Conservation (phyloP, 2,113 vertebrate species). For the Stictonetta naevosa region DNA sequence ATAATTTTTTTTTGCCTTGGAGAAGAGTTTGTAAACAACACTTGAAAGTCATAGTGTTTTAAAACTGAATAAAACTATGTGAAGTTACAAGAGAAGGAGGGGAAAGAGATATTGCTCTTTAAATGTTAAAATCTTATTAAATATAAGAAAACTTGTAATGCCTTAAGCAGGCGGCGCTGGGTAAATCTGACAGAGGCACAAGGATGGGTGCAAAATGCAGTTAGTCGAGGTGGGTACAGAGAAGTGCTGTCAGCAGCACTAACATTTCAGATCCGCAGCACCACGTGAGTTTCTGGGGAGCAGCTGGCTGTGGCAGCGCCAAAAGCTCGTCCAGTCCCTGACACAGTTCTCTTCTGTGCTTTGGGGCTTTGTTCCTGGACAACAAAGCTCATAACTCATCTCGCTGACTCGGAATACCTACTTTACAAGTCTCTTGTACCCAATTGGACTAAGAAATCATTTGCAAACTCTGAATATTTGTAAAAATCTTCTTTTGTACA, state of each 20-base stretch:
- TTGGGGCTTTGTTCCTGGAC: constrained; percentile 16
- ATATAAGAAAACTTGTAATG: not conserved
- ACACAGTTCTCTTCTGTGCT: not conserved
- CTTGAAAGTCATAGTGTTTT: not conserved
- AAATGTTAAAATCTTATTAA: not conserved
- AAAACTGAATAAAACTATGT: not conserved
- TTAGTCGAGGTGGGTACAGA: not conserved
- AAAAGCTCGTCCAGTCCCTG: not conserved
- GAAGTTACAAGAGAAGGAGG: not conserved
- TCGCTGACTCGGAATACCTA: not conserved
- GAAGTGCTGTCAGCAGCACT: not conserved
- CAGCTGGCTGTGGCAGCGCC: not conserved
- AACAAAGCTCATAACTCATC: not conserved
- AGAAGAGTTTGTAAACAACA: not conserved
- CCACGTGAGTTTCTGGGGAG: not conserved
- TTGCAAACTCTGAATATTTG: constrained; percentile 9
- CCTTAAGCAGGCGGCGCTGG: not conserved
- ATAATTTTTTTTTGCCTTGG: not conserved
- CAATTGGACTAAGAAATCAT: not conserved
- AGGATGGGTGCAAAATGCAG: not conserved
- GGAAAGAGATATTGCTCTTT: not conserved
- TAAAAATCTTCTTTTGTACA: not conserved
- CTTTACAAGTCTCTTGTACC: not conserved
- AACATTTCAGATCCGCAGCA: not conserved
- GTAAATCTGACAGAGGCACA: not conserved